Base-by-base conservation (phyloP, 2,113 vertebrate species). In the Loxodonta africana region DNA sequence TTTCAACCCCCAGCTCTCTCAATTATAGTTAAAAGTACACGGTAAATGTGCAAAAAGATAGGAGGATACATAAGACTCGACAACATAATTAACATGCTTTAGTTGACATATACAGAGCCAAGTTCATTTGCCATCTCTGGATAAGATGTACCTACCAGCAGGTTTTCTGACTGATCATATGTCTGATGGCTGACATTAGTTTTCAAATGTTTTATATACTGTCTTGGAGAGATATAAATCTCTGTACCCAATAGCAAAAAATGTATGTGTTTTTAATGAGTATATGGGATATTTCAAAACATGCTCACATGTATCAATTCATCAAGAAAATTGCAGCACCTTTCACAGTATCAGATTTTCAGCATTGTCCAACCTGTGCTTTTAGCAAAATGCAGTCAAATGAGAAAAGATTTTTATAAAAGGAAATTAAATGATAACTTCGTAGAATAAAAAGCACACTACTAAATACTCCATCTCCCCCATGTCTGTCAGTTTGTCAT, bases 61-160 rank as follows among this genome's bases (percentile, higher is more conserved):
- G 9, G 11, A 87, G 87, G 23, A 71, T 23, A 57, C 28, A 15
- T 3, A n/a, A 48, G 28, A 73, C 33, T 33, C 48, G 62, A 53
- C 2, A 65, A 17, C 51, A 41, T 17, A 48, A 57, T 74, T 57
- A 25, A 77, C 1, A 71, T 71, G 11, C 15, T 30, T 26, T 65
- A 18, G 7, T 12, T 8, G 1, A 44, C 12, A 37, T 28, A 21
- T 5, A 26, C 6, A n/a, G 48, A 63, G 6, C 18, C 63, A 6
- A 88, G 51, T 48, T 62, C 21, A 60, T 12, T 20, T 63, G 7
- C 28, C 33, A n/a, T 21, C 6, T 63, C 26, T 12, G 2, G 20
- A 1, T n/a, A 41, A 60, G 0, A 2, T 18, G 3, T 6, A 11
- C 1, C 1, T 46, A 21, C 1, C 33, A 1, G 15, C 69, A 88